phyloP scores from a whole-genome alignment of 2,888 invertebrate genomes.

The Chymomyza fuscimana region DNA sequence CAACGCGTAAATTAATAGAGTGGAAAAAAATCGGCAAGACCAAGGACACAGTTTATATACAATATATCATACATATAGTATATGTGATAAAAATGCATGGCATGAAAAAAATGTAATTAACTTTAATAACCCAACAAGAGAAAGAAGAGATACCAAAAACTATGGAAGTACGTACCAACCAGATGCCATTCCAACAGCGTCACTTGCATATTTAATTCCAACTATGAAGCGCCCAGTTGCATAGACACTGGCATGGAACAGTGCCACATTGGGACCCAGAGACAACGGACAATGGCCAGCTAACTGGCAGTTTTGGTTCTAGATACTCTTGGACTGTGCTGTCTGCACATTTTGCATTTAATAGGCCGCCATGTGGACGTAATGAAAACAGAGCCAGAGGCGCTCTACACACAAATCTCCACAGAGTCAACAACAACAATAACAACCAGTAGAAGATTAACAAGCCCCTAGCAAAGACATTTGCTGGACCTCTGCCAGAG shows the following conservation, averaged over 20 bases:
- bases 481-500: constrained; percentile 64
- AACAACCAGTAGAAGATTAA: background rate
- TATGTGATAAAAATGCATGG: constrained; percentile 51
- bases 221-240: constrained; percentile 39
- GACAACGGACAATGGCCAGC: constrained; percentile 8
- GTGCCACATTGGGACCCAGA: background rate
- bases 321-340: constrained; percentile 42
- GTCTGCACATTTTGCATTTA: constrained; percentile 72
- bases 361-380: constrained; percentile 68
- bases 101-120: constrained; percentile 71
- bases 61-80: constrained; percentile 16
- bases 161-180: constrained; percentile 9
- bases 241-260: constrained; percentile 30
- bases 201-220: constrained; percentile 70
- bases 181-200: constrained; percentile 28
- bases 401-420: constrained; percentile 35
- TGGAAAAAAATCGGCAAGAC: constrained; percentile 67
- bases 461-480: constrained; percentile 4
- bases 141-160: constrained; percentile 15
- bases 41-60: constrained; percentile 58
- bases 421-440: constrained; percentile 21
- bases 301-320: constrained; percentile 47
- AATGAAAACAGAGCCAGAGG: constrained; percentile 44
- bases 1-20: constrained; percentile 68
- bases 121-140: constrained; percentile 65